Conservation (phyloP, 2,797 vertebrate genomes). For the Botia kubotai region DNA sequence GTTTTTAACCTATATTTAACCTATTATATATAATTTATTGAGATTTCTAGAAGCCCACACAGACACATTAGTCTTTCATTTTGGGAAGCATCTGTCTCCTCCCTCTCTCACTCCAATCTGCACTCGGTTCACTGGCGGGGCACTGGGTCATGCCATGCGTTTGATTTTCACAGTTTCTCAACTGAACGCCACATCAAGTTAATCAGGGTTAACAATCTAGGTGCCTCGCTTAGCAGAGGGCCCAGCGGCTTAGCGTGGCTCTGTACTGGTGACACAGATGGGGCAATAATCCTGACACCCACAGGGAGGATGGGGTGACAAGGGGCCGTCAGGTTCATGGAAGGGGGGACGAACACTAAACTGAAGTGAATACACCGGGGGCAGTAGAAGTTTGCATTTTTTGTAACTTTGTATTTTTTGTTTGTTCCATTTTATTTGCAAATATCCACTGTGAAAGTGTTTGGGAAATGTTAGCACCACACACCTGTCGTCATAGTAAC, state of each 20-base stretch:
- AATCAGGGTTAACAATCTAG: slow-evolving; percentile 84
- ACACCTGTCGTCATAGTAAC: neutral
- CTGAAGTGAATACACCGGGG: neutral
- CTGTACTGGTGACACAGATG: slow-evolving; percentile 74
- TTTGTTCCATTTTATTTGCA: neutral
- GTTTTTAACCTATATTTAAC: neutral
- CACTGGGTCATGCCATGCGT: slow-evolving; percentile 78
- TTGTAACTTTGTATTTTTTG: neutral
- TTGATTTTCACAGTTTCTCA: slow-evolving; percentile 82
- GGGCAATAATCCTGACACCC: slow-evolving; percentile 71
- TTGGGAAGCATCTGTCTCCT: slow-evolving; percentile 26
- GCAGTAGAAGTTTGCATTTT: neutral
- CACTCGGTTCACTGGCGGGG: slow-evolving; percentile 77
- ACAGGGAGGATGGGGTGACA: slow-evolving; percentile 38
- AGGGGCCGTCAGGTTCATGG: neutral
- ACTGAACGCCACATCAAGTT: slow-evolving; percentile 78
- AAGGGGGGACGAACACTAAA: slow-evolving; percentile 12
- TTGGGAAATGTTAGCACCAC: neutral
- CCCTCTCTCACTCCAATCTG: slow-evolving; percentile 68
- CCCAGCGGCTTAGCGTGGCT: slow-evolving; percentile 74
- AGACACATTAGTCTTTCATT: neutral
- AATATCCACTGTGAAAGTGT: neutral
- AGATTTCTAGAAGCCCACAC: neutral
- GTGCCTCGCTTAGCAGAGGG: slow-evolving; percentile 73
- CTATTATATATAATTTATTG: neutral